Percentiles rank a stretch among this genome's conserved stretches.
Evolutionary conservation across 1,140 invertebrate species (phyloP).

Genomic region (Rhynchophorus ferrugineus): DNA sequence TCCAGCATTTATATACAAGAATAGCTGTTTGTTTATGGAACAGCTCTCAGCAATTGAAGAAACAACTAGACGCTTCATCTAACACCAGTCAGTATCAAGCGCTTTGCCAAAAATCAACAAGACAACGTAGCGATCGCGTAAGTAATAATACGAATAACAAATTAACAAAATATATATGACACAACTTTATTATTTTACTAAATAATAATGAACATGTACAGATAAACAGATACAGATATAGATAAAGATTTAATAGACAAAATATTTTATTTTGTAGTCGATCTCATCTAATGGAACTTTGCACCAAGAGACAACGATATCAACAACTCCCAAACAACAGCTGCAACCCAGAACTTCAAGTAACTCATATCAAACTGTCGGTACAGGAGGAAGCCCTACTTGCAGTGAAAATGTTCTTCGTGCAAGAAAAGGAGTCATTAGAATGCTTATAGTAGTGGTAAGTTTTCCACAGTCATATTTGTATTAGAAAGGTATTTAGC

Average conservation of each 20-base stretch:
- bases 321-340: conserved; percentile 5
- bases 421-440: conserved; percentile 61
- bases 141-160: conserved; percentile 2
- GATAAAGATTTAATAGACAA: too few relatives aligned
- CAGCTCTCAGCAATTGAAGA: conserved; percentile 52
- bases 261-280: conserved; percentile 4
- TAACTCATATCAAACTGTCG: conserved; percentile 7
- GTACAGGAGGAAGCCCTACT: conserved; percentile 37
- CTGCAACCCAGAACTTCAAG: conserved; percentile 9
- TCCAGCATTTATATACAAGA: conserved; percentile 59
- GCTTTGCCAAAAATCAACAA: conserved; percentile 26
- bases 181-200: too few relatives aligned
- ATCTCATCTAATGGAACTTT: conserved; percentile 8
- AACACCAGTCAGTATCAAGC: conserved; percentile 26
- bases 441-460: conserved; percentile 71
- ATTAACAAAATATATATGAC: background rate
- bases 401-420: conserved; percentile 60
- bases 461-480: conserved; percentile 39
- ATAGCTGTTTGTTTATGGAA: conserved; percentile 68
- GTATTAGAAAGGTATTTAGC: background rate
- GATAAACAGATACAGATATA: too few relatives aligned
- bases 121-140: conserved; percentile 29
- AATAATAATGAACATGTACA: too few relatives aligned
- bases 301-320: background rate
- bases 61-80: conserved; percentile 39